phyloP scores from a whole-genome alignment of 2,797 vertebrate genomes.

The Anomalospiza imberbis region DNA sequence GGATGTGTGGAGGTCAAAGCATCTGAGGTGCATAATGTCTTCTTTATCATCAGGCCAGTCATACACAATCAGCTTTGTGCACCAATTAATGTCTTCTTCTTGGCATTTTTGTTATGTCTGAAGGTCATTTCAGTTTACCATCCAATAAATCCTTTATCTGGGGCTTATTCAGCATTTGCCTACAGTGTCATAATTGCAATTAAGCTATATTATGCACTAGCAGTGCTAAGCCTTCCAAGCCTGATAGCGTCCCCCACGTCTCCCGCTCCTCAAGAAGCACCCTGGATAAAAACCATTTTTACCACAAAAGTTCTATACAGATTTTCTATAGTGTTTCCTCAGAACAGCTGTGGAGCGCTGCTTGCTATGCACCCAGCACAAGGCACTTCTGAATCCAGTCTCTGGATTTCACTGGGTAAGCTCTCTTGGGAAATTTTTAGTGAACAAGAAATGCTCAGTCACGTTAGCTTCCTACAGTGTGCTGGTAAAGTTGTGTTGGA shows the following conservation, averaged over 20 bases:
- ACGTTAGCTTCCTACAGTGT: background rate
- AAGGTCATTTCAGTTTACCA: slow-evolving; percentile 12
- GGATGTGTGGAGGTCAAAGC: background rate
- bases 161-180: slow-evolving; percentile 16
- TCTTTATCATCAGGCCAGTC: background rate
- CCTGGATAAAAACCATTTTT: background rate
- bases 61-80: slow-evolving; percentile 5
- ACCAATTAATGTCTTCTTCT: slow-evolving; percentile 11
- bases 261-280: background rate
- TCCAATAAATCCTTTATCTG: slow-evolving; percentile 15
- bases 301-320: background rate
- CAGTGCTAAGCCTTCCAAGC: background rate
- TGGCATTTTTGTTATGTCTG: slow-evolving; percentile 3
- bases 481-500: background rate
- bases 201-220: background rate
- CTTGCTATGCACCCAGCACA: background rate
- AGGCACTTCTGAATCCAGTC: background rate
- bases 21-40: slow-evolving; percentile 6
- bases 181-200: background rate
- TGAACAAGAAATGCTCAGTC: background rate
- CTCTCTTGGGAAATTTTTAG: background rate
- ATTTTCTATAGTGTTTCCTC: background rate
- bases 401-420: background rate
- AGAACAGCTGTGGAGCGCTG: background rate
- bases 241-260: background rate